Evolutionary conservation across 2,113 vertebrate genomes (phyloP).

Genomic region (Monopterus albus): DNA sequence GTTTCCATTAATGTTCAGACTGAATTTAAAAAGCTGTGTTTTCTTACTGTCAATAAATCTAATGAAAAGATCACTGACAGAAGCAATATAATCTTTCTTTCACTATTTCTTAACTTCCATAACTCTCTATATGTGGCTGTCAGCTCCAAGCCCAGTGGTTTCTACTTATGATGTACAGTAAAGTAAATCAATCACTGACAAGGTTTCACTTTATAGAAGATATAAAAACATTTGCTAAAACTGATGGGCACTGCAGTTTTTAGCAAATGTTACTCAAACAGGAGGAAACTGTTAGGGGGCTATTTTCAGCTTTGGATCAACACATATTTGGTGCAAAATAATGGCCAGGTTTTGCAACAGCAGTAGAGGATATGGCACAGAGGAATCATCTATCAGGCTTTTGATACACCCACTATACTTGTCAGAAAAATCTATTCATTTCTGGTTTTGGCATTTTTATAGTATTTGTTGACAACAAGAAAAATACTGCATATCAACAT

Average conservation of each 20-base stretch:
- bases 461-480: background rate
- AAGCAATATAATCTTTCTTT: background rate
- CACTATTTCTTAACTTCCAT: background rate
- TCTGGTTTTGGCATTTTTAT: conserved; percentile 15
- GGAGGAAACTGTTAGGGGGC: background rate
- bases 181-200: no score
- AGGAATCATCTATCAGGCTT: background rate
- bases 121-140: background rate
- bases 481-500: conserved; percentile 6
- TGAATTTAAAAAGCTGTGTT: background rate
- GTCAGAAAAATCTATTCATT: background rate
- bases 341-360: background rate
- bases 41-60: background rate
- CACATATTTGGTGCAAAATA: background rate
- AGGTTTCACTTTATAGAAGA: no score
- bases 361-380: background rate
- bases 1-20: background rate
- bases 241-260: no score
- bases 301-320: background rate
- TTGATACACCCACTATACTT: background rate
- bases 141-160: background rate
- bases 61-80: background rate
- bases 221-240: no score
- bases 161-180: background rate
- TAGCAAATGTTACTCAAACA: no score